Conservation (phyloP, 2,888 invertebrate genomes). For the Eugnorisma glareosa region DNA sequence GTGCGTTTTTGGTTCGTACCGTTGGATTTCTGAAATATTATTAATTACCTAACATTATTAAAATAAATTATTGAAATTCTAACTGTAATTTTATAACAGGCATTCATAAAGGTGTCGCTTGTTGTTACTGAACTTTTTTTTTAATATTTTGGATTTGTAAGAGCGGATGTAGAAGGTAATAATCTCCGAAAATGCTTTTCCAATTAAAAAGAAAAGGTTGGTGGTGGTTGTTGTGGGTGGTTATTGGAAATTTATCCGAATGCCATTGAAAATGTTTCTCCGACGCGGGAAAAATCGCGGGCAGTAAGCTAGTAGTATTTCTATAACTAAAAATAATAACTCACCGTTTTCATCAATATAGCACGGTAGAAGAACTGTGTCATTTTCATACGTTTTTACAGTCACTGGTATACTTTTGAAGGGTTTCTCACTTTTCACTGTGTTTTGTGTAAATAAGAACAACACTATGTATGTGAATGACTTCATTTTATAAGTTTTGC, state of each 20-base stretch:
- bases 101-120: neutral
- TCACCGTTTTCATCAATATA: slow-evolving; percentile 92
- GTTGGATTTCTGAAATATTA: neutral
- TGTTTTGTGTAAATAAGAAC: slow-evolving; percentile 61
- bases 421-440: slow-evolving; percentile 80
- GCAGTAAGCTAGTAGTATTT: neutral
- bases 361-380: slow-evolving; percentile 94
- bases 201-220: neutral
- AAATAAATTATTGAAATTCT: neutral
- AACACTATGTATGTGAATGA: slow-evolving; percentile 53
- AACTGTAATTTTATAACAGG: neutral
- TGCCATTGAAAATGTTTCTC: neutral
- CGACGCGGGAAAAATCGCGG: neutral
- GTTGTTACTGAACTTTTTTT: neutral
- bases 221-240: too few species aligned
- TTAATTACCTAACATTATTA: neutral
- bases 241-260: neutral
- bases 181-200: neutral
- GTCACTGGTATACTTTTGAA: slow-evolving; percentile 94
- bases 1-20: neutral
- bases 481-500: slow-evolving; percentile 62
- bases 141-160: too few species aligned
- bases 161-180: too few species aligned
- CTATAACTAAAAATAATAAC: slow-evolving; percentile 53
- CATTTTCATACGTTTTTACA: slow-evolving; percentile 94